phyloP scores from a whole-genome alignment of 2,113 vertebrate genomes.

The Lamprologus speciosus region DNA sequence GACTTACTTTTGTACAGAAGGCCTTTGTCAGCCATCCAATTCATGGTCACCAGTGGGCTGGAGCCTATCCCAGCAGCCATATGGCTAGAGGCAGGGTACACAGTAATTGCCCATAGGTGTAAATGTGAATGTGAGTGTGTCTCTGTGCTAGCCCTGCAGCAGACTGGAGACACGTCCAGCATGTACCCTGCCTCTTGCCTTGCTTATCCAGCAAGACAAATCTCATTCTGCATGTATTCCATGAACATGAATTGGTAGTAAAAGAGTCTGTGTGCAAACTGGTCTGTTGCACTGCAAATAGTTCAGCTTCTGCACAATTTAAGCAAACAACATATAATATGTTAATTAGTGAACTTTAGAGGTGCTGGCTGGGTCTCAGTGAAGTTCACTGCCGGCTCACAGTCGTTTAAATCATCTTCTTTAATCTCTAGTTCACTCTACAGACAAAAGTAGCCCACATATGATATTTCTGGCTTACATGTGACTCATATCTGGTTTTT shows the following conservation, averaged over 20 bases:
- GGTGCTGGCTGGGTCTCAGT: background rate
- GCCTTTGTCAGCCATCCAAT: background rate
- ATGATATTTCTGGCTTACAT: background rate
- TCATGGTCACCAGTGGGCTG: background rate
- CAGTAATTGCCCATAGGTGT: background rate
- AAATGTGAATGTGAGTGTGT: rapidly evolving
- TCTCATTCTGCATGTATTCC: background rate
- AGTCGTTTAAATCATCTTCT: background rate
- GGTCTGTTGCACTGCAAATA: background rate
- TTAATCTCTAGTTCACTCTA: background rate
- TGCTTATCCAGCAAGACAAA: background rate
- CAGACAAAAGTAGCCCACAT: background rate
- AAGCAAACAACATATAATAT: background rate
- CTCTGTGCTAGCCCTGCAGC: background rate
- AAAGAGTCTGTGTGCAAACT: background rate
- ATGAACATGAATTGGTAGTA: background rate
- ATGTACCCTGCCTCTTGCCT: background rate
- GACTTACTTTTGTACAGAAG: background rate
- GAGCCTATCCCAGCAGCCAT: background rate
- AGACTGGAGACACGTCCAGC: rapidly evolving
- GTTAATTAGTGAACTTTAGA: background rate
- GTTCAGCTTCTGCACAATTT: background rate
- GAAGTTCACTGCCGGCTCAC: background rate
- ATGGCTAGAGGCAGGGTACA: background rate
- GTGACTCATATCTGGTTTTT: background rate